These are phyloP conservation scores for Pseudomyrmex pallidus DNA, from an alignment of 1,140 invertebrate species.

Conservation along the genomic window DNA sequence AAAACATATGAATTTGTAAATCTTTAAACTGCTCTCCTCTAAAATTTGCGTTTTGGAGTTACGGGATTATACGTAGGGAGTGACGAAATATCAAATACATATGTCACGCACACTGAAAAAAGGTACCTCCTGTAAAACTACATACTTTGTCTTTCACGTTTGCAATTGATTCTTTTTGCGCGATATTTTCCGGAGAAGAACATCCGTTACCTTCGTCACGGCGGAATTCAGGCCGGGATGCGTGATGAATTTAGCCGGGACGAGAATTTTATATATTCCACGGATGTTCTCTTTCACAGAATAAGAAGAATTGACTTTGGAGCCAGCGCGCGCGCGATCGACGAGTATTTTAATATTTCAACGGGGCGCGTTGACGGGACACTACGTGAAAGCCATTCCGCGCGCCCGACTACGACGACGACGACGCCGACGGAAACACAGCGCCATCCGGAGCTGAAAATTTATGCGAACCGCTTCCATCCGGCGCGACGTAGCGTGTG, in stretches of 20 bases:
- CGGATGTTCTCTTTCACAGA: constrained; percentile 16
- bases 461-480: constrained; percentile 49
- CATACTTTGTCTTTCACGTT: background rate
- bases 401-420: background rate
- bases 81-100: too few species aligned
- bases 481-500: background rate
- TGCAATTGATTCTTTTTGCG: background rate
- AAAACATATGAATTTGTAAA: too few species aligned
- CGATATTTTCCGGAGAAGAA: background rate
- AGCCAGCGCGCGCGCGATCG: background rate
- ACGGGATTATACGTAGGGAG: too few species aligned
- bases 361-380: constrained; percentile 35
- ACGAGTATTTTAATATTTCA: constrained; percentile 62
- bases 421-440: constrained; percentile 47
- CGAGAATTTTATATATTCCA: constrained; percentile 37
- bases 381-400: constrained; percentile 41
- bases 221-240: constrained; percentile 1
- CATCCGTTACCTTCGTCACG: background rate
- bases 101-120: too few species aligned
- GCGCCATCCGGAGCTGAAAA: constrained; percentile 48
- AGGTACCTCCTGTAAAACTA: background rate
- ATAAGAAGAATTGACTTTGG: constrained; percentile 47
- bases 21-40: too few species aligned
- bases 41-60: too few species aligned
- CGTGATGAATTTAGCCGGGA: constrained; percentile 29